Evolutionary conservation across 2,113 vertebrate genomes (phyloP).

Genomic region (Heterotilapia buettikoferi): DNA sequence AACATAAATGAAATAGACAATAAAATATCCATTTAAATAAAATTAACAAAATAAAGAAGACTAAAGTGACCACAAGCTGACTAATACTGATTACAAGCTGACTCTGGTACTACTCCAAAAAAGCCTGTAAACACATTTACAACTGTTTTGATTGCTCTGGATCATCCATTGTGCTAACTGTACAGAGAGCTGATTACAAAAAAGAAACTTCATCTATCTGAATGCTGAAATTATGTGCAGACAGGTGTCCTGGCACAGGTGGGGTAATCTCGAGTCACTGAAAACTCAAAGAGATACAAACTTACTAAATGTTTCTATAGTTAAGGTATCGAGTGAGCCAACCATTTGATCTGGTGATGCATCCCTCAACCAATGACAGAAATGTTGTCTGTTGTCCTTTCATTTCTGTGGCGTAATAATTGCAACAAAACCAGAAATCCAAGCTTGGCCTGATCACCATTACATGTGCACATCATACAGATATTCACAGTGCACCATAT

Average conservation of each 20-base stretch:
- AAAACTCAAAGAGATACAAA: neutral
- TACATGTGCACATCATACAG: neutral
- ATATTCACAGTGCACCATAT: neutral
- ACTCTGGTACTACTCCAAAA: neutral
- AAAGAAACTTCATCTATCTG: neutral
- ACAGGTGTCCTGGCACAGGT: neutral
- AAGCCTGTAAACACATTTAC: neutral
- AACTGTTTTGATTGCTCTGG: neutral
- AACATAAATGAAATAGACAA: neutral
- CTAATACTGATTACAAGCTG: neutral
- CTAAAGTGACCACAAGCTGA: neutral
- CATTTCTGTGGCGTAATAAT: neutral
- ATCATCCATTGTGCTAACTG: neutral
- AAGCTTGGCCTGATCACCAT: neutral
- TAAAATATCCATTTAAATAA: neutral
- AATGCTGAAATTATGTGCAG: neutral
- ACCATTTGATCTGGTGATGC: neutral
- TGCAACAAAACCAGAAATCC: neutral
- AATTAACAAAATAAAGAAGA: neutral
- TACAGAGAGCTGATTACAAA: rapidly evolving
- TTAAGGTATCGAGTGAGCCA: neutral
- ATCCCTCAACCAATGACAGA: neutral
- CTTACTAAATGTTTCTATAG: neutral
- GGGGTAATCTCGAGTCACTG: neutral
- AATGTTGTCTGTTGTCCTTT: neutral